Percentiles rank a stretch among this genome's conserved stretches.
Evolutionary conservation across 2,797 vertebrate genomes (phyloP).

Genomic region (Enteromius fasciolatus): DNA sequence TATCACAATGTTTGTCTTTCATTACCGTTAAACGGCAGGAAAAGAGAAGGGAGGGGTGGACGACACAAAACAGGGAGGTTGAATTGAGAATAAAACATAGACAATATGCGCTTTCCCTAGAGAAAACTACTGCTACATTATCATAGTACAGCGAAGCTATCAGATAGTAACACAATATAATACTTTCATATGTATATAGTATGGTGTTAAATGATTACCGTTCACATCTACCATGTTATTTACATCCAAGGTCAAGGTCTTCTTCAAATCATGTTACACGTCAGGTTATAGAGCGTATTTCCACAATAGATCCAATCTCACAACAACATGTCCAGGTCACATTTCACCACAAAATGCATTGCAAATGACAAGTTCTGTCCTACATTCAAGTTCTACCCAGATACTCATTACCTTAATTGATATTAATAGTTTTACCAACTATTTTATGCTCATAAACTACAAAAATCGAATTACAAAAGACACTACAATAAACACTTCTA

Average conservation of each 20-base stretch:
- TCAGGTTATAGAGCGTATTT: background rate
- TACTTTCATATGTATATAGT: background rate
- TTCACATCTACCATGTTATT: background rate
- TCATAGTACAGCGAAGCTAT: background rate
- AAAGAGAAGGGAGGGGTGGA: slow-evolving; percentile 59
- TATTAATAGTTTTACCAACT: background rate
- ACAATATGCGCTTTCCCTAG: background rate
- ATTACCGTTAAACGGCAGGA: slow-evolving; percentile 73
- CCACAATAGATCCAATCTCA: background rate
- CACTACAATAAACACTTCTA: background rate
- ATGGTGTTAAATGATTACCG: background rate
- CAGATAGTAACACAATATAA: background rate
- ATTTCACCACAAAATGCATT: slow-evolving; percentile 1
- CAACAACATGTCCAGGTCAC: background rate
- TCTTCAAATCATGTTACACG: background rate
- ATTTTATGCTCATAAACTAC: background rate
- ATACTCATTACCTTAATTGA: background rate
- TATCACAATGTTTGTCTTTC: slow-evolving; percentile 82
- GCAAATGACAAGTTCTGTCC: background rate
- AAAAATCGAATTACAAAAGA: background rate
- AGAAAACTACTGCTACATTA: background rate
- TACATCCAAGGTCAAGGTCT: background rate
- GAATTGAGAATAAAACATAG: slow-evolving; percentile 45
- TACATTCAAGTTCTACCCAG: background rate
- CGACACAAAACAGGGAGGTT: slow-evolving; percentile 37